Evolutionary conservation across 2,797 vertebrate species (phyloP).

Genomic region (Karalla daura): DNA sequence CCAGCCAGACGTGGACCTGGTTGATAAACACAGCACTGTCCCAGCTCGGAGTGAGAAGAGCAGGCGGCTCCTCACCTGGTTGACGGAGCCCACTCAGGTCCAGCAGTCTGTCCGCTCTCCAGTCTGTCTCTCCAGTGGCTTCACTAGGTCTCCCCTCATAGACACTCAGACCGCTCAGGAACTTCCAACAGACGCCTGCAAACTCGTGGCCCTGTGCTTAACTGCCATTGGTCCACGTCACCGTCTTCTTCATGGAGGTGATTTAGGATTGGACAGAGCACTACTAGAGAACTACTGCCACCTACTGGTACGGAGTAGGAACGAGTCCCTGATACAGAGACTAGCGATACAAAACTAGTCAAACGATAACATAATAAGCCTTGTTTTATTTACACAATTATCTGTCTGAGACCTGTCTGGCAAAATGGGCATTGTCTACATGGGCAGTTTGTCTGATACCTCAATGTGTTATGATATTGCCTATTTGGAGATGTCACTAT

Average conservation of each 20-base stretch:
- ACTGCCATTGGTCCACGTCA: slow-evolving; percentile 48
- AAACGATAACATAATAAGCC: no score
- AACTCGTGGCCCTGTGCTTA: fast-evolving
- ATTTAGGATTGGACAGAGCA: fast-evolving
- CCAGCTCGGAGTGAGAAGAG: no score
- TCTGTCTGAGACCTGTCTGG: no score
- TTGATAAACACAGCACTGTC: no score
- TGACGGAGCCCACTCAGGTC: no score
- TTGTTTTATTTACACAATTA: no score
- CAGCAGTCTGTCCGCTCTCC: background rate
- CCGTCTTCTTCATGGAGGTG: background rate
- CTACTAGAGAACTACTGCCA: background rate
- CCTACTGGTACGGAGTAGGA: background rate
- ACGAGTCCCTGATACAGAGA: background rate
- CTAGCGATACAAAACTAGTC: no score
- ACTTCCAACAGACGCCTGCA: background rate
- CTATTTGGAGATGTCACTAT: background rate
- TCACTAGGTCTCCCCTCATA: background rate
- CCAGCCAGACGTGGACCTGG: no score
- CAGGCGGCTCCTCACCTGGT: background rate
- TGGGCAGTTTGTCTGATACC: no score
- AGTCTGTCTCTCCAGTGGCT: no score
- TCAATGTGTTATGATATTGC: background rate
- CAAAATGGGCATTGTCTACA: no score
- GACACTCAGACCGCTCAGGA: background rate